Evolutionary conservation across 2,888 invertebrate genomes (phyloP), one percentile per base, ranked within the genome.

Genomic region (Taphrorychus bicolor): DNA sequence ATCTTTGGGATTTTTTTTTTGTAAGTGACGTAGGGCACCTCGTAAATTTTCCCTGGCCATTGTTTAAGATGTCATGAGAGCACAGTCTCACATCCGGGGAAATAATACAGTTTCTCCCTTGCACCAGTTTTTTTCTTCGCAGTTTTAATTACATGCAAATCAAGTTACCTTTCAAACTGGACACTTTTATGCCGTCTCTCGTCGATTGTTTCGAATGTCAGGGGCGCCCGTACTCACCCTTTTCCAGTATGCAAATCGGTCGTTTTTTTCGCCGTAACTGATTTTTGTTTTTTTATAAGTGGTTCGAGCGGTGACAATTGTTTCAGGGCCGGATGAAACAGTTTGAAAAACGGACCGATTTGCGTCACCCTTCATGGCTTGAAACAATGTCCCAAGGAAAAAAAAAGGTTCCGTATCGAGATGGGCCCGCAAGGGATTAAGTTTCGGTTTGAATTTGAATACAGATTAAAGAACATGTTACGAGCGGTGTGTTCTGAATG

Each of bases 1-100:
- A 57, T 88, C n/a, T n/a, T n/a, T n/a, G 88, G 3, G 85, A 87
- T 58, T 81, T 88, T 77, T 85, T 86, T 73, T 81, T 88, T 84
- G 82, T 88, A 11, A 18, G 40, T 56, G 5, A 40, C 18, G 16
- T 14, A 40, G 32, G 48, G n/a, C n/a, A 40, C 42, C 49, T 49
- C 51, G 57, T 67, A 67, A 67, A 58, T 67, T 60, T 45, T 59
- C 59, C 62, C 67, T 41, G 17, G 23, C 61, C 53, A 61, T 67
- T 67, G 62, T 67, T 52, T 45, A 62, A 56, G 53, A 62, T 51
- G 67, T 67, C 67, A 67, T 53, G 53, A 51, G 2, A 11, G 52
- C 5, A 52, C 48, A 19, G 16, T 48, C 48, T 66, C 66, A 52
- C 58, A 53, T 54, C 54, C 59, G 54, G 11, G 49, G 51, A 67